Percentiles rank a stretch among this genome's conserved stretches.
Conservation (phyloP, 2,797 vertebrate species). For the Betta splendens region DNA sequence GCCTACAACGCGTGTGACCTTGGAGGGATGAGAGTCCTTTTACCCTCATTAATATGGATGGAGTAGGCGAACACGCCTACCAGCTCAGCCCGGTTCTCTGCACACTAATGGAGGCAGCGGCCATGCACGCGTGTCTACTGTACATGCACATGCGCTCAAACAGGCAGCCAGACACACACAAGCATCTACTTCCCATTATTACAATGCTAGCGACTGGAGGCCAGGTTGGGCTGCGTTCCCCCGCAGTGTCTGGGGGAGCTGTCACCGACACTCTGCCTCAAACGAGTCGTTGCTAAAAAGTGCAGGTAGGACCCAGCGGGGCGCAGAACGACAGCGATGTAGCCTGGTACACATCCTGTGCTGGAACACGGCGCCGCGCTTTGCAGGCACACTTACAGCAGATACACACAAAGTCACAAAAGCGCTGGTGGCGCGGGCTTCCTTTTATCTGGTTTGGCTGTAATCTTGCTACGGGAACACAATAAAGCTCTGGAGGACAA, state of each 20-base stretch:
- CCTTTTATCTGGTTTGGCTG: constrained; percentile 55
- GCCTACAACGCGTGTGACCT: constrained; percentile 61
- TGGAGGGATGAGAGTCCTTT: constrained; percentile 61
- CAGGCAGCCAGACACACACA: constrained; percentile 36
- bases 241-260: constrained; percentile 49
- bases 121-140: constrained; percentile 11
- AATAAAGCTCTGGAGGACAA: constrained; percentile 37
- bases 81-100: constrained; percentile 31
- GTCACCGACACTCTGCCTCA: constrained; percentile 68
- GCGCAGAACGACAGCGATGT: constrained; percentile 27
- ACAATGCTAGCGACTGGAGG: constrained; percentile 65
- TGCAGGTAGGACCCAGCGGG: constrained; percentile 51
- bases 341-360: constrained; percentile 25
- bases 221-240: constrained; percentile 51
- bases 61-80: constrained; percentile 53
- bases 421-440: constrained; percentile 36
- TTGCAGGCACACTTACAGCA: constrained; percentile 24
- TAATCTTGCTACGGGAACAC: constrained; percentile 47
- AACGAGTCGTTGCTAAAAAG: constrained; percentile 51
- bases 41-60: constrained; percentile 77
- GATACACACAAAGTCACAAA: constrained; percentile 26
- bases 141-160: constrained; percentile 13
- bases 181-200: constrained; percentile 69
- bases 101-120: constrained; percentile 36
- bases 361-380: constrained; percentile 58